Evolutionary conservation across 1,140 invertebrate species (phyloP), one percentile per base, ranked within the genome.

Genomic region (Drosophila arawakana): DNA sequence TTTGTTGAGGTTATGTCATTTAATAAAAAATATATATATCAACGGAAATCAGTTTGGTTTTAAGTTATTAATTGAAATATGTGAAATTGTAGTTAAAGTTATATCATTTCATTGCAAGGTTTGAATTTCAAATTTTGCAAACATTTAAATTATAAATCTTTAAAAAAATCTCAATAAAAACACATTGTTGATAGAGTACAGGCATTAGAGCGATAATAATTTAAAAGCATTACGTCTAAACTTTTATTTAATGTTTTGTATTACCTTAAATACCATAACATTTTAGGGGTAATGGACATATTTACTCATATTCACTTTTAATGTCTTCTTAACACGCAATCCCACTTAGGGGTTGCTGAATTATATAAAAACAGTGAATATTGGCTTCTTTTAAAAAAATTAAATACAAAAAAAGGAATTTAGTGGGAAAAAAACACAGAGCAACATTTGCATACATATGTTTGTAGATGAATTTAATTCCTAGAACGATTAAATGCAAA

Each of bases 281-380:
- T 15, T 8, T n/a, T 13, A 46, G 15, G 43, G 43, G 15, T 46
- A 46, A 46, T 46, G 15, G n/a, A 46, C 43, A 46, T 15, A 0
- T 46, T 46, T 46, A 7, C n/a, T 15, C 50, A 21, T 39, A 15
- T 15, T 39, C 15, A 18, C 5, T 13, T 63, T 52, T 52, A 63
- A 63, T 63, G 37, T 25, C 6, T 15, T 52, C 30, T 9, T 41
- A 63, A 21, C 60, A 63, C 41, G 60, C 60, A 30, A 50, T 37
- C 1, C 1, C 18, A 50, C 7, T 25, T 63, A 41, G 5, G 47
- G 47, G 59, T 62, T 37, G 47, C 7, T 63, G 9, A 8, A 34
- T 25, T 35, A 35, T 54, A n/a, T 2, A 1, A 9, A 49, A 35
- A 6, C 6, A 15, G 35, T 1, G 6, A 54, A 7, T 30, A 34